Base-by-base conservation (phyloP, 2,113 vertebrate species). In the Lasiurus cinereus region DNA sequence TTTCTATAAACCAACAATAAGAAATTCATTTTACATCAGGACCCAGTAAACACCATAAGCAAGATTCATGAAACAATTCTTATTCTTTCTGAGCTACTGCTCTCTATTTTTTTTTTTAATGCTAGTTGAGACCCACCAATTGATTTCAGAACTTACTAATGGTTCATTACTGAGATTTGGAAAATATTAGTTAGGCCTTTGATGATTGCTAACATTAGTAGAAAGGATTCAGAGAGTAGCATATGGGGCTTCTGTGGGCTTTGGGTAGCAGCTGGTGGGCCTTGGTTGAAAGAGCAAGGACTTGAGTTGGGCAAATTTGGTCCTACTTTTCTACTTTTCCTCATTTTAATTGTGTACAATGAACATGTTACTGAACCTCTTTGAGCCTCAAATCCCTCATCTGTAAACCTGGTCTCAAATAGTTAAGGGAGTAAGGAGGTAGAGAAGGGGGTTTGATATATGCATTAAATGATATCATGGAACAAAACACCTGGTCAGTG, bases 301-400 rank as follows among this genome's bases (percentile, higher is more conserved):
- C 66, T 95, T 93, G 46, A 83, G n/a, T 78, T 91, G 82, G 94
- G 22, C 11, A 77, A 21, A 86, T 93, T 93, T 86, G 56, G 24
- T 59, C 95, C 73, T 79, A 90, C 50, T n/a, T 85, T 36, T 69
- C 56, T 43, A 5, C 43, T 83, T 91, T 93, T 54, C 79, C 69
- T 95, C 67, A 91, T 80, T 96, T 92, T 94, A 77, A 78, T 59
- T 39, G n/a, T 80, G 21, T 94, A 21, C 39, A 93, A 94, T 90
- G 64, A 93, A 79, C 43, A 73, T 78, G 31, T 70, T 78, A 46
- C 43, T 66, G 74, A 96, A 83, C 10, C 22, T 79, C n/a, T 59
- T 93, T 91, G 50, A 95, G 59, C 36, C 39, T 50, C 69, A 93
- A 5, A 84, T 95, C n/a, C 27, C 70, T 96, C 11, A 31, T 91